Conservation (phyloP, 2,888 invertebrate genomes). For the Pristionchus fissidentatus region DNA sequence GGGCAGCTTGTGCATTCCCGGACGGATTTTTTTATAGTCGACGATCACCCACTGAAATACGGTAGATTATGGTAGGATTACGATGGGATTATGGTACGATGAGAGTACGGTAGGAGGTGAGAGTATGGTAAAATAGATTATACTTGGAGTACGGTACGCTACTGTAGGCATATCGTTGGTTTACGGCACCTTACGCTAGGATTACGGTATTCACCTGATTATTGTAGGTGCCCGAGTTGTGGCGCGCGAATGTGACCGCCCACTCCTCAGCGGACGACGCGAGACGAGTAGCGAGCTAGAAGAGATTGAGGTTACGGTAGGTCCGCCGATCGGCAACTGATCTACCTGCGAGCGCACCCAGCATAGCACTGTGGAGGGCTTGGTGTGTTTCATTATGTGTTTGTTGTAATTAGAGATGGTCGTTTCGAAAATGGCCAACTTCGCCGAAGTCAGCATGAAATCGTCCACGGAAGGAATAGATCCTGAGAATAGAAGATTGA, state of each 20-base stretch:
- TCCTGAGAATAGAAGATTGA: conserved; percentile 54
- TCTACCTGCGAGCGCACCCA: conserved; percentile 85
- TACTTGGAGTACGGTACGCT: not conserved
- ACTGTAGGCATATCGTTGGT: not conserved
- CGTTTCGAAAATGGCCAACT: conserved; percentile 83
- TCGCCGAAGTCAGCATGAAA: conserved; percentile 69
- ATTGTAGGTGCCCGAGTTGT: conserved; percentile 86
- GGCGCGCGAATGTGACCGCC: conserved; percentile 79
- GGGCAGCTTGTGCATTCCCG: conserved; percentile 74
- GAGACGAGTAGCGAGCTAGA: conserved; percentile 57
- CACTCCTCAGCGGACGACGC: conserved; percentile 60
- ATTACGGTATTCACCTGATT: conserved; percentile 80
- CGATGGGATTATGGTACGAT: not conserved
- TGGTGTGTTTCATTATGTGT: conserved; percentile 82
- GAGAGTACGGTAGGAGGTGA: not conserved
- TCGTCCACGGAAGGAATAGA: conserved; percentile 72
- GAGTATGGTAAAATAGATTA: not conserved
- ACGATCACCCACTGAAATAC: conserved; percentile 78
- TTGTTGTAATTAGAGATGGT: conserved; percentile 85
- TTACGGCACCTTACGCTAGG: not conserved
- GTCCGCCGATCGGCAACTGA: not conserved
- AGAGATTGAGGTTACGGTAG: not conserved
- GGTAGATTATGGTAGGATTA: not conserved
- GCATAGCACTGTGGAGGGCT: conserved; percentile 79
- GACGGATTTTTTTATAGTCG: conserved; percentile 82